These are phyloP conservation scores for Delphinus delphis DNA, from an alignment of 2,113 vertebrate genomes.

Conservation along the genomic window DNA sequence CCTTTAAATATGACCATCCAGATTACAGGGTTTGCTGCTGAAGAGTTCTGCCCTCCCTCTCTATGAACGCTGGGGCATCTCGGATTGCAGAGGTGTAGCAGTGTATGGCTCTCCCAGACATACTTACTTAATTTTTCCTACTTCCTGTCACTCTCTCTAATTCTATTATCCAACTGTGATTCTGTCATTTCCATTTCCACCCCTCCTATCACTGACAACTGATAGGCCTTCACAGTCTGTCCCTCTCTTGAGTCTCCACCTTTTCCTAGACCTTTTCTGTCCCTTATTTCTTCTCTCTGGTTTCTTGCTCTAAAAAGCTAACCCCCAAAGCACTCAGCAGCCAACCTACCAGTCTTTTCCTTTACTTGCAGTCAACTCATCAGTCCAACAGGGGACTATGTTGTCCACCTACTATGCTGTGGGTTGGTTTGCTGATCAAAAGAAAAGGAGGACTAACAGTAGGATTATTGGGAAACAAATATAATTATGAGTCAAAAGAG, in stretches of 20 bases:
- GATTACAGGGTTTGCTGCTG: not conserved
- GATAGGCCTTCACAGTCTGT: rapidly evolving
- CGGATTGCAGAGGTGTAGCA: not conserved
- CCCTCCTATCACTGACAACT: not conserved
- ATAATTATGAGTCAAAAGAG: not conserved
- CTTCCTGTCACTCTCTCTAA: not conserved
- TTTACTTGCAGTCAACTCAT: not conserved
- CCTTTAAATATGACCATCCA: not conserved
- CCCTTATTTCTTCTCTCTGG: not conserved
- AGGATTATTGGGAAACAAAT: not conserved
- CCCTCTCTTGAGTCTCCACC: not conserved
- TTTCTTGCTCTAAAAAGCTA: not conserved
- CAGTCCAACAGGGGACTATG: not conserved
- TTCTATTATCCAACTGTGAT: not conserved
- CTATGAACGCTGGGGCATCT: not conserved
- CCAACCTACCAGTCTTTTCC: not conserved
- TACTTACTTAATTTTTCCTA: not conserved
- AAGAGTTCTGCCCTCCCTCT: not conserved
- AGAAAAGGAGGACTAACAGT: not conserved
- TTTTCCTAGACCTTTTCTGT: not conserved
- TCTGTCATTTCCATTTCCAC: not conserved
- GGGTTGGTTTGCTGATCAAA: not conserved
- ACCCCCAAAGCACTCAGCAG: not conserved
- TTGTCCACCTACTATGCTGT: not conserved
- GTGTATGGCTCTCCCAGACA: not conserved